Evolutionary conservation across 2,888 invertebrate species (phyloP), one percentile per base, ranked within the genome.

Genomic region (Drosophila siamana): DNA sequence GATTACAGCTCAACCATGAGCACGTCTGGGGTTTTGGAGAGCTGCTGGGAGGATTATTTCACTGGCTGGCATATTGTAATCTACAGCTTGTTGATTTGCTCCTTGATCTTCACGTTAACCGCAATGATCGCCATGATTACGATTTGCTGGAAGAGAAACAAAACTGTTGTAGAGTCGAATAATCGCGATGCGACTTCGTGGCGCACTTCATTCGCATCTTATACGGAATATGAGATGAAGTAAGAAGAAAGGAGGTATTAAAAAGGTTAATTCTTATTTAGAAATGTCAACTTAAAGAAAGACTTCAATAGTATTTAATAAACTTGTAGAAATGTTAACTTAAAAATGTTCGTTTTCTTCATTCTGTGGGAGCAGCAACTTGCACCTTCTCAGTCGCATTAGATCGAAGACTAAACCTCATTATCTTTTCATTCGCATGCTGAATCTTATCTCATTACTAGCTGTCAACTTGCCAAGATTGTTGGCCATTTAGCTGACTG

Each of bases 51-150:
- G 16, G 11, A n/a, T 24, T 1, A 0, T 13, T 16, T 36, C 0
- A 41, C 9, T 8, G 8, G 0, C 0, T 1, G 43, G 4, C 13
- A 51, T 0, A 30, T 62, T 3, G 2, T 56, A 4, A 6, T 69
- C 11, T 62, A 56, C 22, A 15, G n/a, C 24, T 8, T 69, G 5
- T 15, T 51, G 24, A 8, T 16, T n/a, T 50, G 40, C 7, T 15
- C 15, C 7, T 2, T 51, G 16, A 41, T 55, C 7, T 33, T 44
- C 4, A 0, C 22, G 1, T 43, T 26, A 13, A 8, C 54, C 0
- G 48, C 15, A 16, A 16, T 9, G 0, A 44, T 33, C 15, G 15
- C 1, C 1, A 11, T 56, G 8, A 6, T 6, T n/a, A 33, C n/a
- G 2, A 6, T 13, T 22, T n/a, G 33, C 4, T 1, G 22, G 0